phyloP scores from a whole-genome alignment of 2,888 invertebrate species.

The Teleiodes luculella region DNA sequence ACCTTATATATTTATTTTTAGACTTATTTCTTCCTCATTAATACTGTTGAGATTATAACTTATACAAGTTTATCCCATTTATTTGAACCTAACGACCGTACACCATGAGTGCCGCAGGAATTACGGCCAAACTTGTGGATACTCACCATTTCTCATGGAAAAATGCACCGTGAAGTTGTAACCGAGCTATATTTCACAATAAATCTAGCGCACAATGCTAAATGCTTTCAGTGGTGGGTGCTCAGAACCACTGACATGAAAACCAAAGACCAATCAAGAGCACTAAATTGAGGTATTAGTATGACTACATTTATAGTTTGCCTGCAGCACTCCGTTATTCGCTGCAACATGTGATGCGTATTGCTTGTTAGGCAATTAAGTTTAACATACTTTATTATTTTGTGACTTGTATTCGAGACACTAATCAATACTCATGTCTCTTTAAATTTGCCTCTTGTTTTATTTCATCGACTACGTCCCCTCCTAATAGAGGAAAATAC shows the following conservation, averaged over 20 bases:
- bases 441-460: no score
- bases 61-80: neutral
- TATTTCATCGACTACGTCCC: no score
- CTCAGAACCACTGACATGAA: neutral
- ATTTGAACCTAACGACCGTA: neutral
- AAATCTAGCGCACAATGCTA: slow-evolving; percentile 41
- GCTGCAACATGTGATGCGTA: no score
- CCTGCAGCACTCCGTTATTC: no score
- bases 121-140: slow-evolving; percentile 9
- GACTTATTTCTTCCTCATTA: neutral
- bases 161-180: slow-evolving; percentile 26
- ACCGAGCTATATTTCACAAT: slow-evolving; percentile 38
- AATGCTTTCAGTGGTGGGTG: slow-evolving; percentile 22
- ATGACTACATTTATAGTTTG: no score
- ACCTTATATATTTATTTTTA: no score
- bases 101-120: neutral
- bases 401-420: no score
- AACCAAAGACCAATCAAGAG: neutral
- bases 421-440: no score
- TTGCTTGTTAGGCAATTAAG: no score
- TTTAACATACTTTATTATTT: no score
- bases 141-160: slow-evolving; percentile 22
- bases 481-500: no score
- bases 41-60: neutral
- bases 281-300: no score